Evolutionary conservation across 2,888 invertebrate genomes (phyloP).

Genomic region (Ommatoiulus sabulosus): DNA sequence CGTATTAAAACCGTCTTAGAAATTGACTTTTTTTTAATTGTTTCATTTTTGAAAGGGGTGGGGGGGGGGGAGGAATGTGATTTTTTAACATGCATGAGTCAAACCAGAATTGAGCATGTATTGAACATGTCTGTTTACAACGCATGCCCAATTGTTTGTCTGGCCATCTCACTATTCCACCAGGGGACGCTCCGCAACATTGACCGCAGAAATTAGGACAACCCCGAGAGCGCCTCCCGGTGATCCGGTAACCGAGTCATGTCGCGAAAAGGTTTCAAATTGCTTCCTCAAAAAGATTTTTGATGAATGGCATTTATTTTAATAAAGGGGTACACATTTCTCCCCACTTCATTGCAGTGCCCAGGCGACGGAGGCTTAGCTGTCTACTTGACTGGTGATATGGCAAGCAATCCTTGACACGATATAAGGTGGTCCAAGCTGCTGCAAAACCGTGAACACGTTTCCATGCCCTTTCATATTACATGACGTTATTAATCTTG

Average conservation of each 20-base stretch:
- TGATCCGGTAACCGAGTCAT: not conserved
- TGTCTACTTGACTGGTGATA: constrained; percentile 19
- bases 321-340: constrained; percentile 16
- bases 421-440: constrained; percentile 19
- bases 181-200: too few species aligned
- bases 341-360: not conserved
- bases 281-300: not conserved
- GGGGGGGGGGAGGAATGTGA: too few species aligned
- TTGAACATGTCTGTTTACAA: too few species aligned
- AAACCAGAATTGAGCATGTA: too few species aligned
- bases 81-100: too few species aligned
- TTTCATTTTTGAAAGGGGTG: too few species aligned
- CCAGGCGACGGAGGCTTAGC: not conserved
- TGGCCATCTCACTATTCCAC: too few species aligned
- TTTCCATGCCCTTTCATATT: constrained; percentile 19
- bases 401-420: not conserved
- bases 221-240: not conserved
- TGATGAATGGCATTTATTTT: constrained; percentile 19
- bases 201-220: too few species aligned
- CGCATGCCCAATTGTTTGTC: too few species aligned
- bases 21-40: too few species aligned
- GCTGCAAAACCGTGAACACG: constrained; percentile 19
- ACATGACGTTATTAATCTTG: constrained; percentile 19
- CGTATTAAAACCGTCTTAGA: too few species aligned
- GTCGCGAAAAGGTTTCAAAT: not conserved